Base-by-base conservation (phyloP, 2,888 invertebrate genomes). In the Adelognathus sp. region DNA sequence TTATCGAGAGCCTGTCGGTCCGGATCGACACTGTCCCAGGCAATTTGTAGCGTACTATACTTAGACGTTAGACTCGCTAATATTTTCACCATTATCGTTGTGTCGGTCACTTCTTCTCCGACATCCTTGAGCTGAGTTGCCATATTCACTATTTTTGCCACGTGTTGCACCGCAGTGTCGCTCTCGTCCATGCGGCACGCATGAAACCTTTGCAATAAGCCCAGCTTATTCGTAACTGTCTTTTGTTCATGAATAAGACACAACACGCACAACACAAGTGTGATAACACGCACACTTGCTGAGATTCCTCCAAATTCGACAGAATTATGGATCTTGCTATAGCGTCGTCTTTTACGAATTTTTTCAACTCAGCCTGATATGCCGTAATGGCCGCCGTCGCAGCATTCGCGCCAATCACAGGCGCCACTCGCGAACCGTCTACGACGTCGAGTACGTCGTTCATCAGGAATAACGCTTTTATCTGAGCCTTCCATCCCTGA, bases 311-410 rank as follows among this genome's bases (percentile, higher is more conserved):
- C 61, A 82, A 58, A 6, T 78, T 4, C 24, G 78, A 76, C 3
- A 76, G 54, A 11, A 83, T 81, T 1, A 72, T 6, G 9, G 44
- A 54, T 64, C 29, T 82, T n/a, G 82, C 81, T 24, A 66, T 81
- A 1, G 80, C 79, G 31, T 83, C 79, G n/a, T 60, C 60, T 3
- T 29, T 27, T 1, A 60, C 39, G n/a, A 14, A 60, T 16, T 36
- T 4, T 21, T 60, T 60, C 7, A 5, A 3, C 39, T 16, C 76
- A 9, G 54, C 70, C 66, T 21, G 61, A 31, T 41, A 9, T 5
- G 14, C 27, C 3, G 14, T 21, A 18, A n/a, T 6, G 1, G 7
- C 69, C n/a, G 9, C 56, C 71, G n/a, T n/a, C n/a, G n/a, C n/a
- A n/a, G n/a, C n/a, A n/a, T n/a, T n/a, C n/a, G n/a, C n/a, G n/a